These are phyloP conservation scores for Dromius quadrimaculatus DNA, from an alignment of 2,888 invertebrate genomes.

Conservation along the genomic window DNA sequence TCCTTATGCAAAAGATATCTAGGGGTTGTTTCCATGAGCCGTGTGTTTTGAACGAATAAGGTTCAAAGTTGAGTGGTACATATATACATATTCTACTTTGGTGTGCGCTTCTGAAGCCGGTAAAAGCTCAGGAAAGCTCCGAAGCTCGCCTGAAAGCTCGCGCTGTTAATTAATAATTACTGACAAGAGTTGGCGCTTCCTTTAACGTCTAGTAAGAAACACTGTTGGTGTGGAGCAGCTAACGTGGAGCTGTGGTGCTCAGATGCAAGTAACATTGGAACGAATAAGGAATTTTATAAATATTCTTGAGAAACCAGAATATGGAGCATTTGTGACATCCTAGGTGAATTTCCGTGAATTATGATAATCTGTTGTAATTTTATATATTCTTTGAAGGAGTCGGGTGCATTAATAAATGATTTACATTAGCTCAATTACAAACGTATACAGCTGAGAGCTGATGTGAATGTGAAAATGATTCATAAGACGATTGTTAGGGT, in stretches of 20 bases:
- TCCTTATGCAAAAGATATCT: slow-evolving; percentile 55
- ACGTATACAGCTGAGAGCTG: too few relatives aligned
- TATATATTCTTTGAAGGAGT: too few relatives aligned
- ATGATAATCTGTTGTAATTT: too few relatives aligned
- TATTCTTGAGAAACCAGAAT: too few relatives aligned
- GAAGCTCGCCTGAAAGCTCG: slow-evolving; percentile 65
- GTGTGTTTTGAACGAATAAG: slow-evolving; percentile 10
- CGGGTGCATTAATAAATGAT: too few relatives aligned
- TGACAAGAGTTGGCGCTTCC: slow-evolving; percentile 68
- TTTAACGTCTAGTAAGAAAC: slow-evolving; percentile 61
- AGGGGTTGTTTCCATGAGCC: slow-evolving; percentile 50
- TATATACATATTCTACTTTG: slow-evolving; percentile 65
- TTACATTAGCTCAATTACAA: too few relatives aligned
- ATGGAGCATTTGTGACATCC: too few relatives aligned
- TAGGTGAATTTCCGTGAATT: too few relatives aligned
- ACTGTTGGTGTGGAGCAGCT: slow-evolving; percentile 45
- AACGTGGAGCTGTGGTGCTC: slow-evolving; percentile 9
- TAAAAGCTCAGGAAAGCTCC: slow-evolving; percentile 68
- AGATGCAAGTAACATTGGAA: too few relatives aligned
- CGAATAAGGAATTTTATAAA: too few relatives aligned
- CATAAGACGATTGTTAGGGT: too few relatives aligned
- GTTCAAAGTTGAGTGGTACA: slow-evolving; percentile 56
- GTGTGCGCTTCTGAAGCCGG: slow-evolving; percentile 65
- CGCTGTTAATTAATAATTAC: slow-evolving; percentile 70
- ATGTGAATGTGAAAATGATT: too few relatives aligned